These are phyloP conservation scores for Cheumatopsyche charites DNA, from an alignment of 1,140 invertebrate genomes.

Conservation along the genomic window DNA sequence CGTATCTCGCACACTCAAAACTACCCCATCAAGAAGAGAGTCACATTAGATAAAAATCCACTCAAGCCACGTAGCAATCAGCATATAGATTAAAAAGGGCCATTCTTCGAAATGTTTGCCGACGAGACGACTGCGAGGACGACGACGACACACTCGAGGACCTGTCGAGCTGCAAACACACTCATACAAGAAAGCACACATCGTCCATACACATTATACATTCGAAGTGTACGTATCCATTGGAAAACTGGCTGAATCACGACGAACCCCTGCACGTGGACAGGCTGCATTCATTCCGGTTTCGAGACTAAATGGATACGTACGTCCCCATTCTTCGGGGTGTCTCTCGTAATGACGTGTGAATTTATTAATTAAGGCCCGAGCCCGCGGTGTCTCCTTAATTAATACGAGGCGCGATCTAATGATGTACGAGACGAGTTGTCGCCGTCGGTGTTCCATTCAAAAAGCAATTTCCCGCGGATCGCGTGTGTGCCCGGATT, in stretches of 20 bases:
- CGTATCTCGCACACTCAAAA: too few relatives aligned
- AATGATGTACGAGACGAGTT: slow-evolving; percentile 30
- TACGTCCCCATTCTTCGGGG: neutral
- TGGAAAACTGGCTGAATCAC: too few relatives aligned
- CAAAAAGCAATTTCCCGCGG: slow-evolving; percentile 4
- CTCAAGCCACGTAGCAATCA: slow-evolving; percentile 6
- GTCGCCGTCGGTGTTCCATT: slow-evolving; percentile 2
- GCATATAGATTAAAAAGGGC: slow-evolving; percentile 16
- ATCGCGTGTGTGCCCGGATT: neutral
- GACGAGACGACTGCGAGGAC: neutral
- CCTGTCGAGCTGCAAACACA: slow-evolving; percentile 6
- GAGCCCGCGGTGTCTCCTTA: slow-evolving; percentile 24
- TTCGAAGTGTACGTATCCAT: neutral
- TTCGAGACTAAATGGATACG: too few relatives aligned
- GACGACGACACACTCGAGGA: neutral
- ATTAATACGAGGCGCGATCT: slow-evolving; percentile 26
- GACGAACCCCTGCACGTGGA: neutral
- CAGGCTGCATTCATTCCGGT: too few relatives aligned
- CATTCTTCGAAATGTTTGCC: neutral
- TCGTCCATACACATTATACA: neutral
- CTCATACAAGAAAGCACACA: neutral
- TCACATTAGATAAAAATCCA: too few relatives aligned
- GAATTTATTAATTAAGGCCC: slow-evolving; percentile 45
- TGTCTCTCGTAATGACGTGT: slow-evolving; percentile 39
- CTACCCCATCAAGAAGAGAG: too few relatives aligned